Evolutionary conservation across 2,797 vertebrate species (phyloP).

Genomic region (Brotogeris chrysoptera): DNA sequence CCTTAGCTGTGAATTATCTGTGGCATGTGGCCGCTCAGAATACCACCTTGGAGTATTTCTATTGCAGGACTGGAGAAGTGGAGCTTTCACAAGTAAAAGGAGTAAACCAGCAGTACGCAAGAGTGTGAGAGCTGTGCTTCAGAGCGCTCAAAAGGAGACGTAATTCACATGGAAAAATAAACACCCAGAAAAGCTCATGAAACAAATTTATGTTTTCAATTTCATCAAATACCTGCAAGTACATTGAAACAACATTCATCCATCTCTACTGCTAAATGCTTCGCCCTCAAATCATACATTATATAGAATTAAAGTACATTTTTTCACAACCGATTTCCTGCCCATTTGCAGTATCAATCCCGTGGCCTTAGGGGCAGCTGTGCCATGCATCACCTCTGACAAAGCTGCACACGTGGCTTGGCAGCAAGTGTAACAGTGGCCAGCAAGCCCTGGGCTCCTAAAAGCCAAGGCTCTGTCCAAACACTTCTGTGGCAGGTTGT

Average conservation of each 20-base stretch:
- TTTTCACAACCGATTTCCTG: neutral
- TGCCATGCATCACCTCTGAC: neutral
- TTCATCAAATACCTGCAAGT: neutral
- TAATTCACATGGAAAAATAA: neutral
- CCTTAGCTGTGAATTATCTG: neutral
- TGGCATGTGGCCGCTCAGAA: neutral
- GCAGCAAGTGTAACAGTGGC: neutral
- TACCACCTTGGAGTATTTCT: neutral
- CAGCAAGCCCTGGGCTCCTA: neutral
- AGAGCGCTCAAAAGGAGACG: neutral
- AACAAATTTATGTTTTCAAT: neutral
- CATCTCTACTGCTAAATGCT: neutral
- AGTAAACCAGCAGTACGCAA: neutral
- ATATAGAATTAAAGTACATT: rapidly evolving
- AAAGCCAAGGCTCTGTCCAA: neutral
- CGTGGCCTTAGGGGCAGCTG: neutral
- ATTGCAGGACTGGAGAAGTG: neutral
- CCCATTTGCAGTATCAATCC: rapidly evolving
- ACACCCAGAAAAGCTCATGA: neutral
- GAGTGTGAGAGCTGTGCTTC: neutral
- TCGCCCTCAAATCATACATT: rapidly evolving
- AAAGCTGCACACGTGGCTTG: neutral
- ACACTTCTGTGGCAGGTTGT: neutral
- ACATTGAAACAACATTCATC: neutral
- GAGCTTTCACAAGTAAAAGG: neutral